Base-by-base conservation (phyloP, 2,888 invertebrate genomes). In the Caenorhabditis sp. region DNA sequence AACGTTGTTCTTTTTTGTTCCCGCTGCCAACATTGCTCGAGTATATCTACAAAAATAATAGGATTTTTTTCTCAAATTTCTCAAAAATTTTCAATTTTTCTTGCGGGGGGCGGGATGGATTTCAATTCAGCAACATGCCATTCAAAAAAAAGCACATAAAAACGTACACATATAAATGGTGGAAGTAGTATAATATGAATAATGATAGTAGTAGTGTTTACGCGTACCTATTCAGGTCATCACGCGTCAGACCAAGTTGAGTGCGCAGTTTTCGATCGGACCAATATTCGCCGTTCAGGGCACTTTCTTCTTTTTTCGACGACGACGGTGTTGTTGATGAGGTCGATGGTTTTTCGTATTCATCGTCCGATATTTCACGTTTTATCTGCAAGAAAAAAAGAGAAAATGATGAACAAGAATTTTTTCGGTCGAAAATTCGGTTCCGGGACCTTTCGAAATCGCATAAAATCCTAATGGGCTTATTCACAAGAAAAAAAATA, bases 221-320 rank as follows among this genome's bases (percentile, higher is more conserved):
- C 63, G 70, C 70, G 66, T 71, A 71, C 71, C 71, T 66, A 71
- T 71, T 71, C 57, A 71, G 71, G 71, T 71, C 71, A 64, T 71
- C 71, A 64, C 71, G 71, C 71, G 71, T 71, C 36, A 71, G 61
- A 58, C 71, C 71, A 60, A 71, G 57, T 37, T 71, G 66, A 37
- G 60, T 50, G 57, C 60, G 63, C 24, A 71, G 50, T 31, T 64
- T 53, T 12, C 71, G 71, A 58, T 71, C 71, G 26, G 71, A 64
- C 71, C 71, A 71, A 60, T 71, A 60, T 31, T 43, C 43, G 17
- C 43, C 43, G 17, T 55, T 55, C 17, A 23, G 5, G 3, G 24
- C 12, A 26, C 26, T 55, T 26, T n/a, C 55, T 1, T 26, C 24
- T 53, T 53, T 53, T 53, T 6, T 53, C 24, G 53, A 31, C 4